These are phyloP conservation scores for Pandemis corylana DNA, from an alignment of 2,888 invertebrate genomes.

Conservation along the genomic window DNA sequence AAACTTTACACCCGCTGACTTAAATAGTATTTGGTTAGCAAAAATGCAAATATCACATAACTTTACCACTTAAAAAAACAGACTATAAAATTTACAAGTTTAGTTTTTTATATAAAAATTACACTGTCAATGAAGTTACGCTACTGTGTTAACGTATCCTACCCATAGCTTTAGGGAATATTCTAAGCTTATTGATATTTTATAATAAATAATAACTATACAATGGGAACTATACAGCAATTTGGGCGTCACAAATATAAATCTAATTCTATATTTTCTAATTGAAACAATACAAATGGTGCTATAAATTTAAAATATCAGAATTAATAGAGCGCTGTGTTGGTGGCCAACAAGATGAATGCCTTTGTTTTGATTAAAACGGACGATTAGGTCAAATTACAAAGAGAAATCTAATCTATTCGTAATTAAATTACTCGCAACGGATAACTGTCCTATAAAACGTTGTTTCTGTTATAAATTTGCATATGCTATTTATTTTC, in stretches of 20 bases:
- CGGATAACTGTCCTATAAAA: conserved; percentile 31
- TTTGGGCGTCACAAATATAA: conserved; percentile 42
- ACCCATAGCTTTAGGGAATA: conserved; percentile 37
- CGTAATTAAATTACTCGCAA: conserved; percentile 38
- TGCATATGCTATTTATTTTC: conserved; percentile 40
- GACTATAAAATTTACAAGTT: too few species aligned
- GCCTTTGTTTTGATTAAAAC: conserved; percentile 40
- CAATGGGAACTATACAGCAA: conserved; percentile 41
- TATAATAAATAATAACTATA: conserved; percentile 38
- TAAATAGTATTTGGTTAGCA: too few species aligned
- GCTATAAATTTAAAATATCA: conserved; percentile 40
- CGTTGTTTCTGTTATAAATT: conserved; percentile 31
- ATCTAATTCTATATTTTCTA: conserved; percentile 42
- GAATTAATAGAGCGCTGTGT: conserved; percentile 42
- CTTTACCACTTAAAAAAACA: too few species aligned
- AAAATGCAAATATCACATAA: too few species aligned
- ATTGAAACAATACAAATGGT: conserved; percentile 44
- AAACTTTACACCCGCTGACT: too few species aligned
- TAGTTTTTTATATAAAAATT: too few species aligned
- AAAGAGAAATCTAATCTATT: conserved; percentile 37
- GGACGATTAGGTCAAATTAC: conserved; percentile 38
- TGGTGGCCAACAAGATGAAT: conserved; percentile 39
- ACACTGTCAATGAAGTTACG: background rate
- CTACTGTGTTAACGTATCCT: conserved; percentile 9
- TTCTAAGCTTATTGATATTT: conserved; percentile 40